Conservation (phyloP, 1,140 invertebrate genomes). For the Drosophila pallidifrons region DNA sequence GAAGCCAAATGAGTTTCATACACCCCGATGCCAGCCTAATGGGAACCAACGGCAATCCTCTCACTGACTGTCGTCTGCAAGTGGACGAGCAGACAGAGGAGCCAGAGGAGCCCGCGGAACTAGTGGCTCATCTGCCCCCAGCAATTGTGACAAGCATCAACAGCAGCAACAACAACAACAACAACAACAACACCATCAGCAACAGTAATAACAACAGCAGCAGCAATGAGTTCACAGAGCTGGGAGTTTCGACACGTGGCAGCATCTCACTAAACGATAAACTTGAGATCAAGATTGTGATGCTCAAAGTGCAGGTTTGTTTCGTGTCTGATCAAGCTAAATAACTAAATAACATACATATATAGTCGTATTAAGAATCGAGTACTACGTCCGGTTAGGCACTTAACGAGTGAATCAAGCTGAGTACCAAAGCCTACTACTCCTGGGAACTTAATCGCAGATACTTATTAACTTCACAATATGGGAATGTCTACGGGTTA, state of each 20-base stretch:
- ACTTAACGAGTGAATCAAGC: constrained; percentile 8
- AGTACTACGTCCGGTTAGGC: constrained; percentile 16
- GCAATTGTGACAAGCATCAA: constrained; percentile 1
- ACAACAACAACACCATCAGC: not conserved
- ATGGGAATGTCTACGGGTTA: not conserved
- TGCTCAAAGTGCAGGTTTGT: constrained; percentile 73
- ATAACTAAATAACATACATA: not conserved
- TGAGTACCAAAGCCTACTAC: not conserved
- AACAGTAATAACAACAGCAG: not conserved
- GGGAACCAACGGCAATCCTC: constrained; percentile 18
- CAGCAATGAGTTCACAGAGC: constrained; percentile 19
- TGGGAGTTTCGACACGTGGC: constrained; percentile 20
- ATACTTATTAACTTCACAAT: not conserved
- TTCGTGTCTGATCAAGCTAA: constrained; percentile 5
- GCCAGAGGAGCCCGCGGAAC: not conserved
- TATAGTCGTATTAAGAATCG: not conserved
- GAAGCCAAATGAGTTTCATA: constrained; percentile 70
- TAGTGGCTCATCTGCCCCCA: not conserved
- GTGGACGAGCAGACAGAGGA: not conserved
- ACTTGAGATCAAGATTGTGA: constrained; percentile 71
- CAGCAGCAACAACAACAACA: constrained; percentile 5
- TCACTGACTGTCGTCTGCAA: not conserved
- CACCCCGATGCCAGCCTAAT: constrained; percentile 66
- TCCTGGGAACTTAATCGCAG: constrained; percentile 6
- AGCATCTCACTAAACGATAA: constrained; percentile 28